Conservation (phyloP, 2,113 vertebrate genomes). For the Brevimyrus niger region DNA sequence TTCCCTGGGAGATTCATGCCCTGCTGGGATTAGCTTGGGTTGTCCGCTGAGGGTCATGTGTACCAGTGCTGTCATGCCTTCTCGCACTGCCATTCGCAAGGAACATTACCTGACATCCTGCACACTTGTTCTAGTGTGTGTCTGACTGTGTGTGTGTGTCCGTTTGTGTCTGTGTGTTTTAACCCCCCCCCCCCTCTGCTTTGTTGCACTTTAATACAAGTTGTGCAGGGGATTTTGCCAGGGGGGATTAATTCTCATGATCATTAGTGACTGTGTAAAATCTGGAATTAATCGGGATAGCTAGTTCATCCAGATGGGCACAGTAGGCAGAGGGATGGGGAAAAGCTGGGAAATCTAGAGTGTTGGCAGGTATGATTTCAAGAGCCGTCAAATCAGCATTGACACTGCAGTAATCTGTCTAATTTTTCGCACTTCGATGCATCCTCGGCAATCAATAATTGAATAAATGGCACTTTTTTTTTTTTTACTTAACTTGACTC, state of each 20-base stretch:
- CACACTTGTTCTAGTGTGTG: not conserved
- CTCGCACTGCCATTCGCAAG: not conserved
- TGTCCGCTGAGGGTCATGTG: not conserved
- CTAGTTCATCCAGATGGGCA: not conserved
- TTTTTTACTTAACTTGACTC: constrained; percentile 16
- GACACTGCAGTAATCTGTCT: not conserved
- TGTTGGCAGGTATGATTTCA: not conserved
- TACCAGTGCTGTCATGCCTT: not conserved
- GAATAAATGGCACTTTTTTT: constrained; percentile 21
- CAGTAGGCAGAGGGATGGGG: not conserved
- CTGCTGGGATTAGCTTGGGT: not conserved
- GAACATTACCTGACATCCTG: not conserved
- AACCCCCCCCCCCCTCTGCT: not conserved
- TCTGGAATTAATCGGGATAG: not conserved
- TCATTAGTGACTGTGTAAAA: too few species aligned
- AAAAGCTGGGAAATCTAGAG: not conserved
- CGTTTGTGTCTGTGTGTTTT: not conserved
- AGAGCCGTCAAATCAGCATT: not conserved
- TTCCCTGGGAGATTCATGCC: not conserved
- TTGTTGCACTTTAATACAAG: not conserved
- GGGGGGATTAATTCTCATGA: too few species aligned
- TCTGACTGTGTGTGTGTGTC: too few species aligned
- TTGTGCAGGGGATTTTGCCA: too few species aligned
- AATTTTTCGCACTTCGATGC: not conserved
- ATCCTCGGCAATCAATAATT: not conserved